These are phyloP conservation scores for Paradoxurus hermaphroditus DNA, from an alignment of 2,113 vertebrate species.

Conservation along the genomic window DNA sequence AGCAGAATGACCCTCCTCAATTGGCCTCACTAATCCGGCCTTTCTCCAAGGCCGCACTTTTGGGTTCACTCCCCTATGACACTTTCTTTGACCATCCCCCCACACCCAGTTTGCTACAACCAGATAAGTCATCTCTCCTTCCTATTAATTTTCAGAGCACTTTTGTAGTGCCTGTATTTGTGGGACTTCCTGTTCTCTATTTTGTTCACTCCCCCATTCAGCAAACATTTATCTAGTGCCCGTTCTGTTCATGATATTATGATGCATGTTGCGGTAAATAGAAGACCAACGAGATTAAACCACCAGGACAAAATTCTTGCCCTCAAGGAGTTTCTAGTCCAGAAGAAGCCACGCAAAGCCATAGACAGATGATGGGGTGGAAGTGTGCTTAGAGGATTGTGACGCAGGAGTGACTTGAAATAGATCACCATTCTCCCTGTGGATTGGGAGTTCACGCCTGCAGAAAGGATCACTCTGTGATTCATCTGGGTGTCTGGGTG, in stretches of 20 bases:
- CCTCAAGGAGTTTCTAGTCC: background rate
- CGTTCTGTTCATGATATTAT: background rate
- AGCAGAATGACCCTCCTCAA: background rate
- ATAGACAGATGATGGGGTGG: background rate
- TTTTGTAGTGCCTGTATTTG: background rate
- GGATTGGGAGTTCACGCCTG: background rate
- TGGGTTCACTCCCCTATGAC: background rate
- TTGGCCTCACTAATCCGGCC: background rate
- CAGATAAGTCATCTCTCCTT: background rate
- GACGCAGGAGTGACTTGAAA: background rate
- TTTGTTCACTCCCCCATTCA: background rate
- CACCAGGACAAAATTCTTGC: background rate
- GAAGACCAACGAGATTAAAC: background rate
- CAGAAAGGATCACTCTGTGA: rapidly evolving
- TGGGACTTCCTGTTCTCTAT: background rate
- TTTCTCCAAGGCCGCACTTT: background rate
- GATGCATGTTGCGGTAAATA: background rate
- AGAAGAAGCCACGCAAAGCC: background rate
- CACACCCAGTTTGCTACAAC: background rate
- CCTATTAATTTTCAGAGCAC: background rate
- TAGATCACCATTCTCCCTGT: background rate
- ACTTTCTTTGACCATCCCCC: background rate
- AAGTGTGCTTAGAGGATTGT: no score
- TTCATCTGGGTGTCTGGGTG: background rate
- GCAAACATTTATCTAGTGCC: background rate